These are phyloP conservation scores for Zosterops hypoxanthus DNA, from an alignment of 2,113 vertebrate genomes.

Conservation along the genomic window DNA sequence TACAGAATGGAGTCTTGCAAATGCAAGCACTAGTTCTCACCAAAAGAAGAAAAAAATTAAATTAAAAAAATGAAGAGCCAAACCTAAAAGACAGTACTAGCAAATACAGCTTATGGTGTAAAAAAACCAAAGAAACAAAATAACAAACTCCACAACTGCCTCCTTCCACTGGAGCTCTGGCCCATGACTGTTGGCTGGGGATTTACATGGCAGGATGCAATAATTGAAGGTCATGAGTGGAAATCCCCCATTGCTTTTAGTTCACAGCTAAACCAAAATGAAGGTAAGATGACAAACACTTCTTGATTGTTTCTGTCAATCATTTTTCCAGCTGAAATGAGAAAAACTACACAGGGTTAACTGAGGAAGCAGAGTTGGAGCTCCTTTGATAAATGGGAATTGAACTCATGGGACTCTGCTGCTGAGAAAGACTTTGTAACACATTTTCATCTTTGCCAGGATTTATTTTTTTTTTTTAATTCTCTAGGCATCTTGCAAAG, in stretches of 20 bases:
- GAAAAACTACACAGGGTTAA: slow-evolving; percentile 58
- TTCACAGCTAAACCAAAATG: slow-evolving; percentile 41
- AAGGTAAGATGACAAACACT: slow-evolving; percentile 15
- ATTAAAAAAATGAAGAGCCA: not conserved
- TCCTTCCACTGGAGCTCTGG: not conserved
- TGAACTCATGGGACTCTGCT: not conserved
- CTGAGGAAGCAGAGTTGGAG: slow-evolving; percentile 9
- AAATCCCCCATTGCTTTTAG: slow-evolving; percentile 45
- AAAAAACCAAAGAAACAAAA: not conserved
- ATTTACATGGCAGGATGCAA: not conserved
- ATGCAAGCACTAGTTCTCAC: not conserved
- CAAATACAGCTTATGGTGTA: not conserved
- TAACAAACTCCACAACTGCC: not conserved
- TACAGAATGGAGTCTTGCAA: not conserved
- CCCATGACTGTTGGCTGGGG: not conserved
- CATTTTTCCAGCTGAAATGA: slow-evolving; percentile 53
- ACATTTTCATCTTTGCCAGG: not conserved
- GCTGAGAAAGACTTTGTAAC: not conserved
- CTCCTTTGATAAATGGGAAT: slow-evolving; percentile 13
- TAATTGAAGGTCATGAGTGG: slow-evolving; percentile 41
- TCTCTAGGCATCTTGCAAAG: slow-evolving; percentile 21
- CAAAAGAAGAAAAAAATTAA: not conserved
- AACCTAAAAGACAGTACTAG: not conserved
- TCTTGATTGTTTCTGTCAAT: slow-evolving; percentile 70
- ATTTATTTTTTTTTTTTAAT: not conserved